These are phyloP conservation scores for Sciurus niger DNA, from an alignment of 2,113 vertebrate species.

Conservation along the genomic window DNA sequence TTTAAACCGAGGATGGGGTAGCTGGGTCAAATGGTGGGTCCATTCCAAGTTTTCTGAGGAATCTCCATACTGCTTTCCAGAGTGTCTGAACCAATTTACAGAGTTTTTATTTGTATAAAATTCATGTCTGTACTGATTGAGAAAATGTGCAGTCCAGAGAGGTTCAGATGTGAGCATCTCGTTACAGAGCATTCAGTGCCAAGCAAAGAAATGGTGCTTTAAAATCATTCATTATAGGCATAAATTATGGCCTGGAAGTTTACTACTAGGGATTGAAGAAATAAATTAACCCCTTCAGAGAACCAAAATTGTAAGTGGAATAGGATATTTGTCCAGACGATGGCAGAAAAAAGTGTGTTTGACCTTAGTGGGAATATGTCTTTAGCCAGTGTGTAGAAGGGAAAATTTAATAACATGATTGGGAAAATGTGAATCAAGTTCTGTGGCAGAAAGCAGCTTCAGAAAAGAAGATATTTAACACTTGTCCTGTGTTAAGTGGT, in stretches of 20 bases:
- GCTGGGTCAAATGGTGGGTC: no score
- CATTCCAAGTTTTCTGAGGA: no score
- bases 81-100: background rate
- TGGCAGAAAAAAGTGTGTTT: background rate
- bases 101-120: background rate
- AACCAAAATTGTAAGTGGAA: background rate
- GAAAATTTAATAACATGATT: background rate
- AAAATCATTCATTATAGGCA: background rate
- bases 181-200: background rate
- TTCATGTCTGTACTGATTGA: background rate
- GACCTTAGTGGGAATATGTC: no score
- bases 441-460: background rate
- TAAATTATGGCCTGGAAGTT: background rate
- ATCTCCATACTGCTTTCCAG: no score
- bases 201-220: background rate
- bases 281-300: background rate
- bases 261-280: background rate
- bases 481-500: background rate
- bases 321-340: background rate
- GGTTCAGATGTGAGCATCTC: background rate
- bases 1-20: no score
- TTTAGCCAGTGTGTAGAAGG: background rate
- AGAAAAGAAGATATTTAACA: slow-evolving; percentile 12
- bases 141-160: background rate
- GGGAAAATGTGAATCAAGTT: background rate